phyloP scores from a whole-genome alignment of 1,140 invertebrate genomes.

The Radopholus similis region DNA sequence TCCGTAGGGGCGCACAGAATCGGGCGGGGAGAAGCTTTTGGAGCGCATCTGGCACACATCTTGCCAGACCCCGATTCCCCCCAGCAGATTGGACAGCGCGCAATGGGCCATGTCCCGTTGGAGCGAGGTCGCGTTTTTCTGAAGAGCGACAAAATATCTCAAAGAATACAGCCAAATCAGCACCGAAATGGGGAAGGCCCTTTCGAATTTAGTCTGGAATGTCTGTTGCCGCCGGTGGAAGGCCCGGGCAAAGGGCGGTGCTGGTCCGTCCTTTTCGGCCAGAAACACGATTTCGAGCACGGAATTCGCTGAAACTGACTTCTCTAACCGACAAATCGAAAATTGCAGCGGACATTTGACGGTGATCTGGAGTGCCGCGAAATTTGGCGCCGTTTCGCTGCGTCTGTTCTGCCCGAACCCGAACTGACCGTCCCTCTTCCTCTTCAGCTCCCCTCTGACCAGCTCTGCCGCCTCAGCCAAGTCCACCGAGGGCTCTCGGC shows the following conservation, averaged over 20 bases:
- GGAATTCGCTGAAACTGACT: conserved; percentile 7
- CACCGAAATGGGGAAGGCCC: conserved; percentile 10
- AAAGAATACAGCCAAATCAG: neutral
- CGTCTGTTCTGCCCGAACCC: neutral
- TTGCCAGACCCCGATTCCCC: conserved; percentile 71
- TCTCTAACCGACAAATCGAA: too few relatives aligned
- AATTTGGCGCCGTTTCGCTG: neutral
- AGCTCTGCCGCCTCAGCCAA: neutral
- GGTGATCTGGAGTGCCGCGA: conserved; percentile 15
- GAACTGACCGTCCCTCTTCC: conserved; percentile 5
- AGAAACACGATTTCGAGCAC: conserved; percentile 13
- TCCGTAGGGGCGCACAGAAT: conserved; percentile 72
- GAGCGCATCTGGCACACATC: conserved; percentile 29
- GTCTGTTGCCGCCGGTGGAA: neutral
- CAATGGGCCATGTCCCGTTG: conserved; percentile 2
- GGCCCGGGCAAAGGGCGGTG: neutral
- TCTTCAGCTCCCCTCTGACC: neutral
- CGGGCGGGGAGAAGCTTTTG: conserved; percentile 67
- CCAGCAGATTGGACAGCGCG: conserved; percentile 87
- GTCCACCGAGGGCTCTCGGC: conserved; percentile 6
- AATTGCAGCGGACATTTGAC: neutral
- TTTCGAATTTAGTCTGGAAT: conserved; percentile 5
- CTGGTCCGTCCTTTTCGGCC: neutral
- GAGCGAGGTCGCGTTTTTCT: neutral
- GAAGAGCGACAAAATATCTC: neutral